Evolutionary conservation across 2,797 vertebrate species (phyloP).

Genomic region (Alectoris magna): DNA sequence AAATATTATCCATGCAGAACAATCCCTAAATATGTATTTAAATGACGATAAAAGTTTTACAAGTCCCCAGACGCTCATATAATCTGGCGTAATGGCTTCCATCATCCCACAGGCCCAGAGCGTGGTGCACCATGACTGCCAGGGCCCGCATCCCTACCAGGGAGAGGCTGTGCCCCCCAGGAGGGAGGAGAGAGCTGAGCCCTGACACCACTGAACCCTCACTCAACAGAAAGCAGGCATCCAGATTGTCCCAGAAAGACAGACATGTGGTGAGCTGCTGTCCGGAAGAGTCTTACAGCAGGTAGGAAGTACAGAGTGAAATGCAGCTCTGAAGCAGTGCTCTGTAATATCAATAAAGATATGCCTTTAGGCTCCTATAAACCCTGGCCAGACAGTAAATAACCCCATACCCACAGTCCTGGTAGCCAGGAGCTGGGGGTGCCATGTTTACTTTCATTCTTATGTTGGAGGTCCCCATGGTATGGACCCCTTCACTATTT

Average conservation of each 20-base stretch:
- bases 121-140: not conserved
- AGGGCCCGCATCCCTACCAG: not conserved
- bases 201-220: not conserved
- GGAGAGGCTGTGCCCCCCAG: not conserved
- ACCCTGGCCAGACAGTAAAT: not conserved
- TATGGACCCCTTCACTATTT: not conserved
- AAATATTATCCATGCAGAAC: conserved; percentile 34
- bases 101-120: not conserved
- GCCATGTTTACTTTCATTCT: not conserved
- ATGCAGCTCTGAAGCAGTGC: not conserved
- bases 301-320: not conserved
- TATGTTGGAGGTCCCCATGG: not conserved
- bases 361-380: not conserved
- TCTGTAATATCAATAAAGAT: not conserved
- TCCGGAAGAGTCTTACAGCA: not conserved
- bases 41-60: conserved; percentile 60
- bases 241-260: not conserved
- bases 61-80: conserved; percentile 3
- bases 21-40: conserved; percentile 58
- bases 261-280: not conserved
- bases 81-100: conserved; percentile 11
- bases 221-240: not conserved
- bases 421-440: not conserved
- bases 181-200: not conserved
- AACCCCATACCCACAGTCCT: not conserved